Conservation (phyloP, 53 echinoderm and acorn worm genomes). For the Glandiceps talaboti region DNA sequence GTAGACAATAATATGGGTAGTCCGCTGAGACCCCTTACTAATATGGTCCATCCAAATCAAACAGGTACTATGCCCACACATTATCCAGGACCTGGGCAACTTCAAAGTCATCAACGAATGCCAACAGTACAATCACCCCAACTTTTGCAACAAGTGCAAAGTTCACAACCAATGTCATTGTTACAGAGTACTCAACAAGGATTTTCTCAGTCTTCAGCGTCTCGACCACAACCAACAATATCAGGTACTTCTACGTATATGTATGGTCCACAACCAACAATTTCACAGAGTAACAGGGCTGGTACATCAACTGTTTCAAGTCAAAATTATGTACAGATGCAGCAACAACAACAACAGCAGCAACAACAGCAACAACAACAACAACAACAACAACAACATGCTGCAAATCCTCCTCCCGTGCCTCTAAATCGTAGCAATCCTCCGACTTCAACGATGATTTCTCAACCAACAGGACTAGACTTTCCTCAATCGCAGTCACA, state of each 20-base stretch:
- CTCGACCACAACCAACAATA: neutral
- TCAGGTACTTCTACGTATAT: neutral
- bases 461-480: neutral
- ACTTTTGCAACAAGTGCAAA: neutral
- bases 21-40: slow-evolving; percentile 14
- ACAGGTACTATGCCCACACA: slow-evolving; percentile 17
- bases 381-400: neutral
- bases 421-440: neutral
- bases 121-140: neutral
- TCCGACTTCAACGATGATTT: neutral
- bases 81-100: neutral
- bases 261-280: neutral
- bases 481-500: neutral
- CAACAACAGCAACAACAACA: neutral
- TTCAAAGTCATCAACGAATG: neutral
- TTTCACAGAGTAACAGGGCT: neutral
- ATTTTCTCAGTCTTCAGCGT: neutral
- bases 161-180: neutral
- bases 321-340: neutral
- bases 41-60: slow-evolving; percentile 14
- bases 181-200: neutral
- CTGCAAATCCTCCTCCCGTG: neutral
- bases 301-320: neutral
- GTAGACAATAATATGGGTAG: neutral
- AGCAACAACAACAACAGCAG: neutral